These are phyloP conservation scores for Toxotes chatareus DNA, from an alignment of 2,113 vertebrate species.

Conservation along the genomic window DNA sequence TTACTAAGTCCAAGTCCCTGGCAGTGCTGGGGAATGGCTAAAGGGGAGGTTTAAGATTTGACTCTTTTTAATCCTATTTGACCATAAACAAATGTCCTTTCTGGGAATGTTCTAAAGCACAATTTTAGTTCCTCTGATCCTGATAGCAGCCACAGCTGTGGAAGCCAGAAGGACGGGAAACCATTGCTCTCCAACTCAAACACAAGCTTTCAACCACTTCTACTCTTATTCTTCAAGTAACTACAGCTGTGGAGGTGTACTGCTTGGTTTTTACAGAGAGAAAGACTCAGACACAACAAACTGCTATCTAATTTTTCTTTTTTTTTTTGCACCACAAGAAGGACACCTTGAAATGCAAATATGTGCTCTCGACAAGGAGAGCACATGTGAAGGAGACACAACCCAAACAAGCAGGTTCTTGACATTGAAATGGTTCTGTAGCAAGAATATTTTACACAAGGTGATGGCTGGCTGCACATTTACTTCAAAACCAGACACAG, in stretches of 20 bases:
- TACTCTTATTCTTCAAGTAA: conserved; percentile 4
- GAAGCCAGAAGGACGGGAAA: conserved; percentile 31
- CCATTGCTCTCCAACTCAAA: conserved; percentile 25
- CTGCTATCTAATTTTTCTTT: conserved; percentile 7
- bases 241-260: conserved; percentile 13
- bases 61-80: conserved; percentile 14
- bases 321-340: background rate
- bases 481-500: background rate
- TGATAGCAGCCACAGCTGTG: background rate
- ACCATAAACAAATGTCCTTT: conserved; percentile 22
- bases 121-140: conserved; percentile 4
- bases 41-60: conserved; percentile 27
- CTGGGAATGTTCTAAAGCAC: background rate
- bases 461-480: background rate
- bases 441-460: background rate
- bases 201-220: conserved; percentile 14
- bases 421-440: conserved; percentile 1
- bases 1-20: conserved; percentile 27
- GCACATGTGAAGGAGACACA: background rate
- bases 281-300: conserved; percentile 39
- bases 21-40: conserved; percentile 3
- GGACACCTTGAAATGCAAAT: conserved; percentile 54
- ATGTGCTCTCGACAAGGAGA: background rate
- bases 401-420: conserved; percentile 7
- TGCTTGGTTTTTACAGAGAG: conserved; percentile 44